Evolutionary conservation across 2,113 vertebrate species (phyloP), one percentile per base, ranked within the genome.

Genomic region (Leucopternis melanops): DNA sequence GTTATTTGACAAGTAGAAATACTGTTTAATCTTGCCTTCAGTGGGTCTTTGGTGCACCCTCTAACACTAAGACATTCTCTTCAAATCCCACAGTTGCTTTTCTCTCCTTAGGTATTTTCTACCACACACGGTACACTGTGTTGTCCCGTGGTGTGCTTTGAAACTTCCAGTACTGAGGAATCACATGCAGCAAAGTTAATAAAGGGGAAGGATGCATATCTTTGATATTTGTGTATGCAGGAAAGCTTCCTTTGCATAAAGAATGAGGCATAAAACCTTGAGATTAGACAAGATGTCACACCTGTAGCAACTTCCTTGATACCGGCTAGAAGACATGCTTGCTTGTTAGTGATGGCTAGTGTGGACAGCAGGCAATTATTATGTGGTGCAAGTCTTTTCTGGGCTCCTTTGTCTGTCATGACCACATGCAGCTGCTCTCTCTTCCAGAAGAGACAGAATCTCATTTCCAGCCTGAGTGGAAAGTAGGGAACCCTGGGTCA

Each of bases 381-480:
- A 26, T 61, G 36, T 8, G 65, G 6, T 32, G 31, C 78, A 44
- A 9, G 13, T n/a, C 54, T 66, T 16, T 73, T 23, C 80, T 5
- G 26, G 69, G 49, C 75, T 73, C 23, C 42, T 69, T 38, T 38
- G 31, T 50, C 71, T 90, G 52, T 38, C 44, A 2, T 7, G 66
- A 88, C 96, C 93, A 89, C 87, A 81, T 36, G 13, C 61, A 10
- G 36, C 47, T 79, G 66, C 36, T 95, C 47, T 93, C 58, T 79
- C 92, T 87, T 86, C 14, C 92, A 98, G 98, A 97, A 72, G 98
- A 98, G 85, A 54, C 58, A 25, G 92, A 95, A 40, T 91, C 94
- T 50, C 92, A 94, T 20, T 93, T 97, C 67, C 95, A 95, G 81
- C 91, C 94, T 5, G 95, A 99, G 97, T 97, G 98, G 98, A 97